Percentiles rank a stretch among this genome's conserved stretches.
Evolutionary conservation across 1,140 invertebrate species (phyloP).

Genomic region (Araneus ventricosus): DNA sequence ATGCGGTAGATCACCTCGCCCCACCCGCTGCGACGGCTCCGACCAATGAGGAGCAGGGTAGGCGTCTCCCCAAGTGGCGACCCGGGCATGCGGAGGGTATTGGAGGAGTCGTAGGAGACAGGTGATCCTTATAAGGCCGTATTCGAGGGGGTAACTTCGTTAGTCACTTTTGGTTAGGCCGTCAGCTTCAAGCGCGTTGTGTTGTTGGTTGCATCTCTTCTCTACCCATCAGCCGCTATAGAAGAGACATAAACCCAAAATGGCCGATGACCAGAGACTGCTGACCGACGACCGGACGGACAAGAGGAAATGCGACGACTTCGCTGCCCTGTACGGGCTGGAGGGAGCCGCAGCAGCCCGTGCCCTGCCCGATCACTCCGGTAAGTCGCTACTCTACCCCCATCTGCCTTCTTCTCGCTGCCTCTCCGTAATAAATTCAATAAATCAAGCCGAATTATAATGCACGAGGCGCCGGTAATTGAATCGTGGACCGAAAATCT

Average conservation of each 20-base stretch:
- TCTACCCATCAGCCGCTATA: constrained; percentile 73
- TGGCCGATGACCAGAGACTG: constrained; percentile 74
- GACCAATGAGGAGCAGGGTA: background rate
- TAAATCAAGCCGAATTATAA: constrained; percentile 75
- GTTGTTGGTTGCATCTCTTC: constrained; percentile 74
- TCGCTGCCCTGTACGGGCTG: constrained; percentile 79
- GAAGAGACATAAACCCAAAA: constrained; percentile 53
- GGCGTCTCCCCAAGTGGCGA: constrained; percentile 60
- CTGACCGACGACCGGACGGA: constrained; percentile 76
- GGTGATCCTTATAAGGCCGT: constrained; percentile 78
- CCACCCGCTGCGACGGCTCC: background rate
- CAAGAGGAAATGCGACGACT: constrained; percentile 78
- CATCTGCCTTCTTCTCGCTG: constrained; percentile 16
- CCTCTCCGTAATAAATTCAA: constrained; percentile 73
- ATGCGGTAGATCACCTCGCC: constrained; percentile 5
- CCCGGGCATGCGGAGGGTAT: constrained; percentile 71
- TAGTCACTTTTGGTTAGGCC: constrained; percentile 80
- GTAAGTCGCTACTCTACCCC: constrained; percentile 76
- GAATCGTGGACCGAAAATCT: constrained; percentile 72
- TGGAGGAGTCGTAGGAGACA: constrained; percentile 72
- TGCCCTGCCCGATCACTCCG: constrained; percentile 79
- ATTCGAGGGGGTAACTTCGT: constrained; percentile 78
- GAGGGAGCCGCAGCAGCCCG: constrained; percentile 77
- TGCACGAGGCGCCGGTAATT: constrained; percentile 72
- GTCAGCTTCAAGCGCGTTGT: constrained; percentile 76